Conservation (phyloP, 2,113 vertebrate species). For the Hydrochoerus hydrochaeris region DNA sequence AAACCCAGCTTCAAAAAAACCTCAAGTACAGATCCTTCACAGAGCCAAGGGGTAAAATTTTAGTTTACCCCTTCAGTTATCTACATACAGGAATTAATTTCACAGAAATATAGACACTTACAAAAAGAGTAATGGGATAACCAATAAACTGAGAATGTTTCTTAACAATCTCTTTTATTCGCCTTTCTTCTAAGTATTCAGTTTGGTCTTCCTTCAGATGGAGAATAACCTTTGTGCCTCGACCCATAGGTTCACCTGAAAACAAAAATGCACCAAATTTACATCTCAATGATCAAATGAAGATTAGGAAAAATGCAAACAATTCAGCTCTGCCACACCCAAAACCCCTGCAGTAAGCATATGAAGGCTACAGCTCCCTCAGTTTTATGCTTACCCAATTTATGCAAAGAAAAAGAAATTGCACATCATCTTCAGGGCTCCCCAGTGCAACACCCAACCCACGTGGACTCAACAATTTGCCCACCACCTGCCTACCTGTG, state of each 20-base stretch:
- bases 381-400: fast-evolving
- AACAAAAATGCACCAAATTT: fast-evolving
- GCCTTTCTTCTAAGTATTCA: conserved; percentile 89
- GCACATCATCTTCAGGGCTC: neutral
- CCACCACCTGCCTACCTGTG: conserved; percentile 79
- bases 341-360: fast-evolving
- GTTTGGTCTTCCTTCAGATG: conserved; percentile 92
- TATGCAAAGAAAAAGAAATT: fast-evolving
- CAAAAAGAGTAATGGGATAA: conserved; percentile 91
- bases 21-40: neutral
- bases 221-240: conserved; percentile 91
- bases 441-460: fast-evolving
- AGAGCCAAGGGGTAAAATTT: fast-evolving
- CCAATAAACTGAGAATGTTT: conserved; percentile 93
- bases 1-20: neutral
- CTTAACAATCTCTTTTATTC: conserved; percentile 91
- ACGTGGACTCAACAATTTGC: fast-evolving
- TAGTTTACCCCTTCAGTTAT: neutral
- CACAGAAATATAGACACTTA: conserved; percentile 69
- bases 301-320: neutral
- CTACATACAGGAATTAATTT: neutral
- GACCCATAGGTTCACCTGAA: conserved; percentile 88
- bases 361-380: fast-evolving
- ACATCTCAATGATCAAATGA: neutral
- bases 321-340: neutral